Evolutionary conservation across 2,888 invertebrate species (phyloP), one percentile per base, ranked within the genome.

Genomic region (Eilema caniola): DNA sequence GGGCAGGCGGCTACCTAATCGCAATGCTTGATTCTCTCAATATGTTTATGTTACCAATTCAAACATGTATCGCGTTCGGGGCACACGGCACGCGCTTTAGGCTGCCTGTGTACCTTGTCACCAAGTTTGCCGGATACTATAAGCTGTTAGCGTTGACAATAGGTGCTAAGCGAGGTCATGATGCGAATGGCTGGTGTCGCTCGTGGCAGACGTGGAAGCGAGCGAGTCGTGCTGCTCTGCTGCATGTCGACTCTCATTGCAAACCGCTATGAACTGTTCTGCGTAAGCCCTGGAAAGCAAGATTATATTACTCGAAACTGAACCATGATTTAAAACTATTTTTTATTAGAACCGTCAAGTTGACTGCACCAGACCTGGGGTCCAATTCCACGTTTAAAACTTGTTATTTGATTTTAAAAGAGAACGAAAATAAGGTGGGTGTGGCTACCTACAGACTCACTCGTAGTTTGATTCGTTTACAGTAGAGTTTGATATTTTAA

Each of bases 251-350:
- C 91, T 95, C 87, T 95, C 95, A 86, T 96, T 96, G 85, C 96
- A 96, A 67, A 96, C 96, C 64, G 96, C 96, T 79, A 96, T 96
- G 88, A 96, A 96, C 89, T 96, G 96, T 86, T 96, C 96, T 16
- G 96, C 96, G 85, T 96, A 96, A 8, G 96, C 92, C 78, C 96
- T 95, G 92, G 1, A 88, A 85, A 95, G 92, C 1, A 88, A 85
- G 12, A 65, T 53, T 47, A 59, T 5, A 61, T 62, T 53, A 37
- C 25, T 25, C 24, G 14, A 37, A 10, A 62, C 25, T 59, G 20
- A 28, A 60, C n/a, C 31, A 62, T 47, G 0, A 53, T 53, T 8
- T n/a, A n/a, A 37, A 37, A 37, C 11, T 53, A 20, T 47, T 47
- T 47, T 20, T 20, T 47, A 3, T 4, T 41, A 41, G 14, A 41